phyloP scores from a whole-genome alignment of 2,113 vertebrate genomes.

The Oncorhynchus gorbuscha region DNA sequence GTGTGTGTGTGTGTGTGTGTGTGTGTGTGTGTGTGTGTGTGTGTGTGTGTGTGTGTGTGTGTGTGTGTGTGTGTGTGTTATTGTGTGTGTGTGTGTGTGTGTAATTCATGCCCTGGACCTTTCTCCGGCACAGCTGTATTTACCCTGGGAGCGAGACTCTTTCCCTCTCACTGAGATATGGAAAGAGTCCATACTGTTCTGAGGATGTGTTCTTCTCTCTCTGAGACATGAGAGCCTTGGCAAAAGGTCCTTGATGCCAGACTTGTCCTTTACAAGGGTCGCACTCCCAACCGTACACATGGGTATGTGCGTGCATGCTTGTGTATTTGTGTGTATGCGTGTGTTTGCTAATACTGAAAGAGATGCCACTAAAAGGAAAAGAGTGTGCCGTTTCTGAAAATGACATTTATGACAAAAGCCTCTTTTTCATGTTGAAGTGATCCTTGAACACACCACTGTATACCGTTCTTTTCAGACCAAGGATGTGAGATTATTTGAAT shows the following conservation, averaged over 20 bases:
- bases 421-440: background rate
- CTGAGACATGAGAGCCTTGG: background rate
- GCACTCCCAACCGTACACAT: background rate
- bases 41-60: background rate
- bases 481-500: background rate
- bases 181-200: background rate
- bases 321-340: background rate
- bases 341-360: background rate
- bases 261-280: background rate
- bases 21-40: slow-evolving; percentile 1
- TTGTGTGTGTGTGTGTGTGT: background rate
- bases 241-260: background rate
- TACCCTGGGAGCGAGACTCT: background rate
- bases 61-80: slow-evolving; percentile 3
- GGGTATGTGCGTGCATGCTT: background rate
- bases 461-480: background rate
- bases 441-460: background rate
- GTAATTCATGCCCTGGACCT: background rate
- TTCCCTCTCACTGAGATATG: background rate
- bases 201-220: background rate
- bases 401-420: background rate
- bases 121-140: background rate
- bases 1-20: background rate
- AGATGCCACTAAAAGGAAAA: too few relatives aligned
- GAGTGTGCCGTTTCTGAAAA: background rate